phyloP scores from a whole-genome alignment of 2,888 invertebrate species.

The Drosophila imparisetae region DNA sequence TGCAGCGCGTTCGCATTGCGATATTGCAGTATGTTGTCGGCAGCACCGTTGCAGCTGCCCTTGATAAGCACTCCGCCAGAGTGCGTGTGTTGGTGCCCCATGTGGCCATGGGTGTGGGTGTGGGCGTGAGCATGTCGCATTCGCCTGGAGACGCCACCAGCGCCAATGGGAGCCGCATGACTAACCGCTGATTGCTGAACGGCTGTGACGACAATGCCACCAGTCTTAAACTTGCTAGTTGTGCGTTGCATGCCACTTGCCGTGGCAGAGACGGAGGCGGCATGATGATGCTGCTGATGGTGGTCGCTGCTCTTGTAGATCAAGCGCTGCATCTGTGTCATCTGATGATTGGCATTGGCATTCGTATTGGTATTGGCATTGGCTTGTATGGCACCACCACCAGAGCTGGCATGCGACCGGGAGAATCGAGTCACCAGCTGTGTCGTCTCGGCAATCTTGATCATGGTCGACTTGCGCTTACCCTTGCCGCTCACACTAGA shows the following conservation, averaged over 20 bases:
- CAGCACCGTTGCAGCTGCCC: conserved; percentile 14
- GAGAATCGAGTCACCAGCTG: conserved; percentile 73
- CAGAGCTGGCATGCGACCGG: conserved; percentile 56
- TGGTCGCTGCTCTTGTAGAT: conserved; percentile 36
- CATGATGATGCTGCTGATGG: conserved; percentile 4
- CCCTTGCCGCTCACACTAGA: conserved; percentile 31
- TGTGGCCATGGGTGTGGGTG: conserved; percentile 1
- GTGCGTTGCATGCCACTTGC: conserved; percentile 29
- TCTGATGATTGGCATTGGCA: conserved; percentile 25
- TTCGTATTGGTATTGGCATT: conserved; percentile 10
- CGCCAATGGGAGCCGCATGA: conserved; percentile 9
- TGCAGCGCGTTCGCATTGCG: conserved; percentile 12
- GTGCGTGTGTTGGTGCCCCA: conserved; percentile 35
- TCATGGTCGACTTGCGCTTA: conserved; percentile 69
- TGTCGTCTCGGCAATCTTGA: conserved; percentile 79
- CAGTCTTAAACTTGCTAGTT: conserved; percentile 86
- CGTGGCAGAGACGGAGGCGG: conserved; percentile 9
- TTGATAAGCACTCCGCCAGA: conserved; percentile 36
- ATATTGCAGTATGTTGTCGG: conserved; percentile 37
- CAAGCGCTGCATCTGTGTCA: conserved; percentile 39
- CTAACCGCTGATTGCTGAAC: conserved; percentile 61
- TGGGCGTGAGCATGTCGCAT: conserved; percentile 41
- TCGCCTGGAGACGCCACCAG: conserved; percentile 39
- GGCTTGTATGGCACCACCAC: conserved; percentile 5
- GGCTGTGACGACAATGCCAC: conserved; percentile 87